These are phyloP conservation scores for Danio albolineatus DNA, from an alignment of 2,797 vertebrate species.

Conservation along the genomic window DNA sequence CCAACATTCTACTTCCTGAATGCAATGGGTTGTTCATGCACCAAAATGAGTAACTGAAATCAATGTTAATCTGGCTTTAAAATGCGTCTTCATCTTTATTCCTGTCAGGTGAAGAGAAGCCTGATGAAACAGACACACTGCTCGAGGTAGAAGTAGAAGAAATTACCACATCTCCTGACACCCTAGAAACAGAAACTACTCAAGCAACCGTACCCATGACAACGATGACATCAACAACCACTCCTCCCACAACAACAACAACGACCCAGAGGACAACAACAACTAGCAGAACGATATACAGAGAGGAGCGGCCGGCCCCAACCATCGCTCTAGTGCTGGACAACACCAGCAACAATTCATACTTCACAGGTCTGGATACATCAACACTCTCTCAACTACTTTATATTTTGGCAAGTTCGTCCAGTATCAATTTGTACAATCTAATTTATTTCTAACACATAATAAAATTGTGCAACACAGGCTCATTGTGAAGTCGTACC, in stretches of 20 bases:
- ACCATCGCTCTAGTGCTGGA: conserved; percentile 72
- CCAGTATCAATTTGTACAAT: not conserved
- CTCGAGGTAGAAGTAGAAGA: conserved; percentile 74
- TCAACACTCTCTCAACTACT: not conserved
- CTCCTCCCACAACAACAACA: conserved; percentile 50
- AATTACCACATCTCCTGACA: conserved; percentile 46
- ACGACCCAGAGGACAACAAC: conserved; percentile 43
- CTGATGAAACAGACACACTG: conserved; percentile 53
- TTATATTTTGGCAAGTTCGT: not conserved
- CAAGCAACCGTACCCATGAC: conserved; percentile 44
- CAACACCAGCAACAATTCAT: conserved; percentile 75
- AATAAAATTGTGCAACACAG: too few relatives aligned
- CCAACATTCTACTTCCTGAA: too few relatives aligned
- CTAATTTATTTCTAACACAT: not conserved
- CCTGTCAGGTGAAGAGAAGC: conserved; percentile 27
- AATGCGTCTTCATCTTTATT: not conserved
- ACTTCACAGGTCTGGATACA: conserved; percentile 69
- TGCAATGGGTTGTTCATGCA: too few relatives aligned
- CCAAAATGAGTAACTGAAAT: too few relatives aligned
- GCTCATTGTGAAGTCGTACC: too few relatives aligned
- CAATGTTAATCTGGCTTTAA: not conserved
- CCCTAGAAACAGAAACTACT: conserved; percentile 32
- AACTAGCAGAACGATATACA: conserved; percentile 50
- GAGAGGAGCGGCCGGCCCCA: conserved; percentile 66
- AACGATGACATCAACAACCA: conserved; percentile 33